A percentile compares a stretch with the other conserved stretches of the same genome.
Evolutionary conservation across 2,888 invertebrate species (phyloP).

Genomic region (Vandiemenella viatica): DNA sequence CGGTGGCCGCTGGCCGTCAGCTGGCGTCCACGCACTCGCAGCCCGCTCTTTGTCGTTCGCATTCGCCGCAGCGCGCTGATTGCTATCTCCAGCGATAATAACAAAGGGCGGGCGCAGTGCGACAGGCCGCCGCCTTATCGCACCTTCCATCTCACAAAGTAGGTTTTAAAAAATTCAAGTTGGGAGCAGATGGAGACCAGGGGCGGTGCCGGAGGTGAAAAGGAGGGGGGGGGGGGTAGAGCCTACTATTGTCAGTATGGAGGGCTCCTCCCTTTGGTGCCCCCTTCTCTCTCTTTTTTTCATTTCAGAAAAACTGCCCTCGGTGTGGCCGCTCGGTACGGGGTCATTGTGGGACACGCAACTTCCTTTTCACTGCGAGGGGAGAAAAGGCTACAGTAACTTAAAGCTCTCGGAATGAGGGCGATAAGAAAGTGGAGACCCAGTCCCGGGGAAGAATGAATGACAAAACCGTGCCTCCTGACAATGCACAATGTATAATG

Average conservation of each 20-base stretch:
- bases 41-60: too few relatives aligned
- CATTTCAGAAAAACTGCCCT: not conserved
- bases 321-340: not conserved
- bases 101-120: slow-evolving; percentile 6
- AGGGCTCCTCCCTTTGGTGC: not conserved
- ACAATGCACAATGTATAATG: not conserved
- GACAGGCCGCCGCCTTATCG: slow-evolving; percentile 9
- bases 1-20: too few relatives aligned
- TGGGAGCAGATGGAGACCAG: slow-evolving; percentile 6
- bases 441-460: not conserved
- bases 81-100: slow-evolving; percentile 11
- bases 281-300: too few relatives aligned
- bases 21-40: not conserved
- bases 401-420: not conserved
- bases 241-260: not conserved
- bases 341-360: not conserved
- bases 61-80: too few relatives aligned
- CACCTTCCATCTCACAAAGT: slow-evolving; percentile 9
- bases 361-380: not conserved
- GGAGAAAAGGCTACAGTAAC: not conserved
- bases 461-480: not conserved
- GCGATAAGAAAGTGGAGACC: not conserved
- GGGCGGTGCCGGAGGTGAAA: not conserved
- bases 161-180: slow-evolving; percentile 11
- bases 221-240: not conserved